Percentiles rank a stretch among this genome's conserved stretches.
These are phyloP conservation scores for Pasiphila rectangulata DNA, from an alignment of 2,888 invertebrate genomes.

Conservation along the genomic window DNA sequence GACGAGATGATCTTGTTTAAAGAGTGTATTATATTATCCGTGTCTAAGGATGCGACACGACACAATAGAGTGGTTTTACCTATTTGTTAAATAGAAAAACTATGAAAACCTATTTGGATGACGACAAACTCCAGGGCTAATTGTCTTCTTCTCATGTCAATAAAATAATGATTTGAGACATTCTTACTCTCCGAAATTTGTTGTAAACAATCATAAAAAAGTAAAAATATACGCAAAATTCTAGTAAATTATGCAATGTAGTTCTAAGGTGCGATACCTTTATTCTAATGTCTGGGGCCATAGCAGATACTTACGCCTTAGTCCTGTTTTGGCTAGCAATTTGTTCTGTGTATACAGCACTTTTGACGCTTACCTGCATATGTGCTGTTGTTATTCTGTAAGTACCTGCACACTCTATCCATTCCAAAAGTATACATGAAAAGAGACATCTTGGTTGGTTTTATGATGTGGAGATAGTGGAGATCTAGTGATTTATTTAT, in stretches of 20 bases:
- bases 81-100: too few species aligned
- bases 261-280: conserved; percentile 5
- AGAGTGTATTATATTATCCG: too few species aligned
- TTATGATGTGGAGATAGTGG: too few species aligned
- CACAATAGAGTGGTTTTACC: too few species aligned
- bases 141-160: background rate
- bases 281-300: conserved; percentile 54
- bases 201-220: conserved; percentile 20
- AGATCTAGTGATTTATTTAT: too few species aligned
- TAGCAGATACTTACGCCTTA: conserved; percentile 48
- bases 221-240: conserved; percentile 22
- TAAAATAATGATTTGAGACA: too few species aligned
- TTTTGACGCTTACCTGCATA: conserved; percentile 55
- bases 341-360: conserved; percentile 52
- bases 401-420: conserved; percentile 44
- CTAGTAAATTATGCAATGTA: conserved; percentile 32
- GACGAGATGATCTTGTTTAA: too few species aligned
- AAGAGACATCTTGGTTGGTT: background rate
- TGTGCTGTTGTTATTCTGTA: conserved; percentile 55
- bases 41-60: too few species aligned
- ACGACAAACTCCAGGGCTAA: too few species aligned
- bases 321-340: conserved; percentile 56
- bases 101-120: too few species aligned
- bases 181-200: conserved; percentile 9
- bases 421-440: background rate